phyloP scores from a whole-genome alignment of 2,888 invertebrate genomes.

The Alloplasta piceator region DNA sequence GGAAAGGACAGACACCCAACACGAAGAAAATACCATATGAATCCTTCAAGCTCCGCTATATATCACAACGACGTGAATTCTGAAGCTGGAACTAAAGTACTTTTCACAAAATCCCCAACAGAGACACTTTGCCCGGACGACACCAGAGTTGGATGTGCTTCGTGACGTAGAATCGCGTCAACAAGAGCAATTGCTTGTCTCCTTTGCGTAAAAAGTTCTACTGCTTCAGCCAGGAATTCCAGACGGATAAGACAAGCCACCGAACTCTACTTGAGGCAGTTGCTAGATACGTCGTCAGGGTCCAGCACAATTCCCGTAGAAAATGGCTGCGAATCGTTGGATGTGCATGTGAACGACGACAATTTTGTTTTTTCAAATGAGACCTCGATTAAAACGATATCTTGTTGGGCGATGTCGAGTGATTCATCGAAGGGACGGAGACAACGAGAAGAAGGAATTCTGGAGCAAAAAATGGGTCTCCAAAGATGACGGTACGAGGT shows the following conservation, averaged over 20 bases:
- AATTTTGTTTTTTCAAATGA: too few relatives aligned
- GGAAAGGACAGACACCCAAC: background rate
- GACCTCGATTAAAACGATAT: too few relatives aligned
- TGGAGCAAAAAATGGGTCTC: background rate
- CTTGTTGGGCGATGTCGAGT: too few relatives aligned
- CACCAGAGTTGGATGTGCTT: background rate
- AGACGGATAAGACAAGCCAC: too few relatives aligned
- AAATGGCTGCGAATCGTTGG: too few relatives aligned
- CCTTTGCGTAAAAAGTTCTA: too few relatives aligned
- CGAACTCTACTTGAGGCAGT: too few relatives aligned
- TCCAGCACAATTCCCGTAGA: too few relatives aligned
- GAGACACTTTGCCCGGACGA: constrained; percentile 12
- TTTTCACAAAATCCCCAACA: constrained; percentile 31
- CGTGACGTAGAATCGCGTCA: background rate
- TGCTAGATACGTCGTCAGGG: too few relatives aligned
- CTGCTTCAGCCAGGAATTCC: too few relatives aligned
- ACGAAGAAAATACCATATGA: constrained; percentile 73
- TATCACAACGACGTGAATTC: background rate
- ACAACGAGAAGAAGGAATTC: background rate
- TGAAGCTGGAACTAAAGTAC: constrained; percentile 17
- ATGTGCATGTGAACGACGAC: too few relatives aligned
- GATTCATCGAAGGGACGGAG: background rate
- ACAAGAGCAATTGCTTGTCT: background rate
- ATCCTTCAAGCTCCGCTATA: constrained; percentile 71
- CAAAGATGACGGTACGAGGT: too few relatives aligned